Evolutionary conservation across 2,797 vertebrate species (phyloP).

Genomic region (Ataeniobius toweri): DNA sequence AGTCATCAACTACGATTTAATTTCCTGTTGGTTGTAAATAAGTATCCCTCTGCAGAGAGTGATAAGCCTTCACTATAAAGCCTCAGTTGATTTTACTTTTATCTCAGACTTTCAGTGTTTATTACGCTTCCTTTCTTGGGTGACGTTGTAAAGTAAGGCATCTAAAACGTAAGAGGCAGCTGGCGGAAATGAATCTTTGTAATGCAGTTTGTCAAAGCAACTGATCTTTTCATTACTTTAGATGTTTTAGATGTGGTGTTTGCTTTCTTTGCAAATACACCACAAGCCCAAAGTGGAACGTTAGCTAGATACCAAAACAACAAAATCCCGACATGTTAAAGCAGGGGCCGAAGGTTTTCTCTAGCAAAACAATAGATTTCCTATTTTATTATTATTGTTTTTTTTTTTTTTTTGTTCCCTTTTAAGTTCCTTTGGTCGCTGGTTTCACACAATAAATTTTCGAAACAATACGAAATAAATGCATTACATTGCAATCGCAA

Average conservation of each 20-base stretch:
- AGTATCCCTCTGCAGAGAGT: conserved; percentile 8
- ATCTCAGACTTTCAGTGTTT: conserved; percentile 7
- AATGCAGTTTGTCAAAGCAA: background rate
- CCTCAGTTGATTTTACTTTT: conserved; percentile 16
- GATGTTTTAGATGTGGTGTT: background rate
- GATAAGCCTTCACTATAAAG: conserved; percentile 13
- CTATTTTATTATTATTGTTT: background rate
- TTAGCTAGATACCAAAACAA: background rate
- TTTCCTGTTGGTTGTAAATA: background rate
- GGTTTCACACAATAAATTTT: background rate
- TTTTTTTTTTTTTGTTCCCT: background rate
- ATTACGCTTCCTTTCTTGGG: background rate
- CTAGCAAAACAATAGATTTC: background rate
- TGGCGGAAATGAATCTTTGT: background rate
- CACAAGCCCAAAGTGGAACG: background rate
- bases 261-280: background rate
- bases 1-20: background rate
- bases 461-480: background rate
- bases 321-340: background rate
- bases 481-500: background rate
- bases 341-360: background rate
- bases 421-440: background rate
- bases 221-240: background rate
- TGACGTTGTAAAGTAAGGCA: conserved; percentile 7
- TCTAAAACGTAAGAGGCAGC: background rate